A percentile compares a stretch with the other conserved stretches of the same genome.
phyloP scores from a whole-genome alignment of 2,113 vertebrate genomes.

The Chaetura pelagica region DNA sequence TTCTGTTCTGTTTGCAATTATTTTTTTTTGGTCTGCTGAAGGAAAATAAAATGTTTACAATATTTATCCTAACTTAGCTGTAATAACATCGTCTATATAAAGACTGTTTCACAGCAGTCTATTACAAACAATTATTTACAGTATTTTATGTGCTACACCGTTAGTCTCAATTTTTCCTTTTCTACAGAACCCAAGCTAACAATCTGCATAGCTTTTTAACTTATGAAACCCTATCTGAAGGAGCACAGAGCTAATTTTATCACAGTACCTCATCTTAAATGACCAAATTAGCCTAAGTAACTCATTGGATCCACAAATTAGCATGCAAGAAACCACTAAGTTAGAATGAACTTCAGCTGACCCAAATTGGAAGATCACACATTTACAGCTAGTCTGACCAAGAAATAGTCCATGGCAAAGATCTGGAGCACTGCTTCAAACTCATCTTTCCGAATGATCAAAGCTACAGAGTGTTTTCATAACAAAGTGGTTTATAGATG shows the following conservation, averaged over 20 bases:
- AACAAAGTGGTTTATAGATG: neutral
- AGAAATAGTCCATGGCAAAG: neutral
- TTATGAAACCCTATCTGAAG: neutral
- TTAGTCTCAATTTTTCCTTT: neutral
- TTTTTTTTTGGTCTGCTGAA: neutral
- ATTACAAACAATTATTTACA: neutral
- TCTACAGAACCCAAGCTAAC: neutral
- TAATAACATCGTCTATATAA: neutral
- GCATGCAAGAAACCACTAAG: neutral
- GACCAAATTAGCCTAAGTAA: neutral
- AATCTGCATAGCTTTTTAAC: neutral
- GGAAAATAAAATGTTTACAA: neutral
- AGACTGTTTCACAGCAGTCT: neutral
- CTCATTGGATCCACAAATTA: neutral
- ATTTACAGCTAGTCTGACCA: neutral
- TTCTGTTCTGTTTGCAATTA: neutral
- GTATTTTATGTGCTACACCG: neutral
- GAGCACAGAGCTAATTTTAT: neutral
- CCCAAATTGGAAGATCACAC: neutral
- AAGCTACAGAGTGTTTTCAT: neutral
- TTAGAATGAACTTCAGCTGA: neutral
- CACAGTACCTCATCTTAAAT: neutral
- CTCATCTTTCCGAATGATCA: neutral
- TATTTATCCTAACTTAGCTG: conserved; percentile 4
- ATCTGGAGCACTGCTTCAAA: neutral